phyloP scores from a whole-genome alignment of 2,888 invertebrate genomes.

The Leucania comma region DNA sequence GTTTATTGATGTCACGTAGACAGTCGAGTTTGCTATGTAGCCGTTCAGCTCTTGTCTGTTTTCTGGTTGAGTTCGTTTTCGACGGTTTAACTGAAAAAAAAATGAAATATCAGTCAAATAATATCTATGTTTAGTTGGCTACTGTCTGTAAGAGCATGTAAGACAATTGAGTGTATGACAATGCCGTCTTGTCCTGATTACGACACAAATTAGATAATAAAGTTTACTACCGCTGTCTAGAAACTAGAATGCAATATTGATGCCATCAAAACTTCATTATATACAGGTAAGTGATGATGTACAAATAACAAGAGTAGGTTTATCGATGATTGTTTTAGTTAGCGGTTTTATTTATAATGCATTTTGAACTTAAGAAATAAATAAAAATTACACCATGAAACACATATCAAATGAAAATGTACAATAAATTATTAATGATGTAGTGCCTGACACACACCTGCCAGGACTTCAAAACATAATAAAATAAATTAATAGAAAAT shows the following conservation, averaged over 20 bases:
- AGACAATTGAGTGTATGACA: background rate
- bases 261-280: conserved; percentile 20
- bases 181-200: conserved; percentile 36
- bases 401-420: conserved; percentile 5
- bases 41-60: conserved; percentile 93
- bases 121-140: background rate
- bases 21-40: conserved; percentile 95
- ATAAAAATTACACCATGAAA: conserved; percentile 25
- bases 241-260: conserved; percentile 18
- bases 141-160: background rate
- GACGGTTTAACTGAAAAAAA: conserved; percentile 92
- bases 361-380: conserved; percentile 16
- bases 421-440: conserved; percentile 26
- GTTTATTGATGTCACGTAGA: conserved; percentile 95
- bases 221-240: conserved; percentile 20
- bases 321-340: background rate
- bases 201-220: conserved; percentile 28
- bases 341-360: conserved; percentile 1
- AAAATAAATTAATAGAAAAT: conserved; percentile 26
- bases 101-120: background rate
- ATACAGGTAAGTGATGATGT: conserved; percentile 11
- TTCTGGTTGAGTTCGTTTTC: conserved; percentile 89
- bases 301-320: background rate
- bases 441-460: conserved; percentile 19
- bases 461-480: background rate